Conservation (phyloP, 1,140 invertebrate genomes). For the Manduca sexta region DNA sequence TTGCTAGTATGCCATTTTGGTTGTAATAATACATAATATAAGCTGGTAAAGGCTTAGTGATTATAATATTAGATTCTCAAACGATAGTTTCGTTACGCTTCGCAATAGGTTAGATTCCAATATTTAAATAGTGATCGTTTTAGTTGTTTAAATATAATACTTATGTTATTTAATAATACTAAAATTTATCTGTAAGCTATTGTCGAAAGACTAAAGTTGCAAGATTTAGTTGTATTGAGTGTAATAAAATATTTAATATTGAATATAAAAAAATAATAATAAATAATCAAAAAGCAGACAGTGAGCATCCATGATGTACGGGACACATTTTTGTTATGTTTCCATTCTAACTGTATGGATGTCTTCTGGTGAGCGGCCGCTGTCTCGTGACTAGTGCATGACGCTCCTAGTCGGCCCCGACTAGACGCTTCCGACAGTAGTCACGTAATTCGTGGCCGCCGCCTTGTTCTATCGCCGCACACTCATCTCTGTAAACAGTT, state of each 20-base stretch:
- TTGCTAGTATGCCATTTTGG: slow-evolving; percentile 15
- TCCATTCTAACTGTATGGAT: slow-evolving; percentile 14
- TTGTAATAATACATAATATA: slow-evolving; percentile 22
- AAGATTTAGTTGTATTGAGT: slow-evolving; percentile 27
- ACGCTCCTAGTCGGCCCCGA: too few relatives aligned
- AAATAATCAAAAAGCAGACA: slow-evolving; percentile 18
- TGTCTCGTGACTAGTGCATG: too few relatives aligned
- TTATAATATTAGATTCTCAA: slow-evolving; percentile 53
- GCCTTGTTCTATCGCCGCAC: slow-evolving; percentile 2
- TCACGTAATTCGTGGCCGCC: not conserved
- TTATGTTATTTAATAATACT: slow-evolving; percentile 28
- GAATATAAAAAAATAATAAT: slow-evolving; percentile 22
- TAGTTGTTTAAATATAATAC: slow-evolving; percentile 31
- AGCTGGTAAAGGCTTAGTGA: slow-evolving; percentile 49
- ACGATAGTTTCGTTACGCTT: slow-evolving; percentile 53
- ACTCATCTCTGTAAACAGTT: slow-evolving; percentile 46
- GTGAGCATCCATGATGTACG: slow-evolving; percentile 20
- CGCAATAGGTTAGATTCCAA: slow-evolving; percentile 37
- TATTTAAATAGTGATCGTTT: slow-evolving; percentile 38
- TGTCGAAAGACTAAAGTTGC: slow-evolving; percentile 16
- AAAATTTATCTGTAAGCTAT: slow-evolving; percentile 21
- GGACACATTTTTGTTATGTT: slow-evolving; percentile 18
- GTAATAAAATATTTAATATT: slow-evolving; percentile 29
- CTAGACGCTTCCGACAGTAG: too few relatives aligned
- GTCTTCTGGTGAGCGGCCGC: not conserved